Conservation (phyloP, 2,888 invertebrate genomes). For the Amiota mariae region DNA sequence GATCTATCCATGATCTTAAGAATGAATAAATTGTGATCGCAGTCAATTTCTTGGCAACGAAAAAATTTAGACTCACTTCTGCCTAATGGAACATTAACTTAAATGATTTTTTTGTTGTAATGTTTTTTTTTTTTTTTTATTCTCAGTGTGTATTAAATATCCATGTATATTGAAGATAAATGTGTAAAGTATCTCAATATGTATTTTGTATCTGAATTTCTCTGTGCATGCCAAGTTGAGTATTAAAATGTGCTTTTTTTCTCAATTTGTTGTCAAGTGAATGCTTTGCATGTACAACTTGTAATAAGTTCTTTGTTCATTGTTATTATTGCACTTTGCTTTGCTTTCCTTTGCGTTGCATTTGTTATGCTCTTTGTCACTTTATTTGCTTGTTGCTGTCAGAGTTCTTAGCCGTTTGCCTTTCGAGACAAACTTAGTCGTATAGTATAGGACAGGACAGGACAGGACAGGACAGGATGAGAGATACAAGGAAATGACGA, state of each 20-base stretch:
- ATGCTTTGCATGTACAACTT: conserved; percentile 25
- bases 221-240: not conserved
- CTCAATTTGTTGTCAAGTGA: conserved; percentile 19
- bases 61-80: too few species aligned
- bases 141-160: too few species aligned
- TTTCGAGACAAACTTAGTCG: not conserved
- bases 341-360: not conserved
- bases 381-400: conserved; percentile 3
- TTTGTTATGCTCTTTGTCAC: not conserved
- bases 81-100: too few species aligned
- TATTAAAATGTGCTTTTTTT: conserved; percentile 18
- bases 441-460: not conserved
- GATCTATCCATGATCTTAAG: too few species aligned
- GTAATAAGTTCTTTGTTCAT: conserved; percentile 10
- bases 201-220: too few species aligned
- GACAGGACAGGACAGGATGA: too few species aligned
- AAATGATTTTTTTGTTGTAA: too few species aligned
- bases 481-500: not conserved
- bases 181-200: too few species aligned
- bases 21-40: too few species aligned
- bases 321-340: not conserved
- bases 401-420: not conserved
- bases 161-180: too few species aligned
- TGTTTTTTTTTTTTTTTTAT: too few species aligned
- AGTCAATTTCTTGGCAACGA: too few species aligned